Evolutionary conservation across 2,113 vertebrate species (phyloP).

Genomic region (Kryptolebias marmoratus): DNA sequence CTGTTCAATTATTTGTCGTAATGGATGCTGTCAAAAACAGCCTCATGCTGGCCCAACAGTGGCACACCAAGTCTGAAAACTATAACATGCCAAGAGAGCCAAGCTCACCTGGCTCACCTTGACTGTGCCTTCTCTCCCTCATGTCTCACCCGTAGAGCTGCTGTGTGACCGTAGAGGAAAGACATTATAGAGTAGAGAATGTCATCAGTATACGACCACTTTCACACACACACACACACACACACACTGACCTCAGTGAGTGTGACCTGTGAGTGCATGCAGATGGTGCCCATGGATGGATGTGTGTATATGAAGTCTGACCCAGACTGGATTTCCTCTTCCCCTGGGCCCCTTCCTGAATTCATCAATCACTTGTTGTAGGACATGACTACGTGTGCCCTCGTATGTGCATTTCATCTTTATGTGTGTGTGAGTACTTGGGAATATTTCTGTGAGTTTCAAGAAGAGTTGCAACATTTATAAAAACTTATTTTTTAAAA

Average conservation of each 20-base stretch:
- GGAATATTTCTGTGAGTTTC: not conserved
- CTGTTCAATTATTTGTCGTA: conserved; percentile 80
- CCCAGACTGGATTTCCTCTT: conserved; percentile 79
- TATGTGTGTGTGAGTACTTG: conserved; percentile 1
- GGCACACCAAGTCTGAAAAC: conserved; percentile 47
- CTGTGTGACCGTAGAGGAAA: conserved; percentile 31
- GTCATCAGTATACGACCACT: conserved; percentile 25
- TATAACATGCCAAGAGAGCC: conserved; percentile 13
- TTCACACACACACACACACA: not conserved
- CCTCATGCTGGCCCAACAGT: conserved; percentile 51
- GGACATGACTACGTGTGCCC: conserved; percentile 29
- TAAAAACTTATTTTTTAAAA: not conserved
- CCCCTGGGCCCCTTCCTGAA: conserved; percentile 75
- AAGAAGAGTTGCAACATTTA: too few species aligned
- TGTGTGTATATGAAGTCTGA: conserved; percentile 65
- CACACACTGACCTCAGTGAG: conserved; percentile 10
- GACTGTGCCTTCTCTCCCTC: conserved; percentile 10
- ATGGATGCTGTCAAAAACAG: conserved; percentile 77
- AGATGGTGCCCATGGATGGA: conserved; percentile 65
- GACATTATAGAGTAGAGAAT: conserved; percentile 44
- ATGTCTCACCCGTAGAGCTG: not conserved
- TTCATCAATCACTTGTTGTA: conserved; percentile 71
- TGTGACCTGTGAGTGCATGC: conserved; percentile 64
- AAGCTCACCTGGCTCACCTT: conserved; percentile 43
- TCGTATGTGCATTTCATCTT: conserved; percentile 4